These are phyloP conservation scores for Exocentrus adspersus DNA, from an alignment of 2,888 invertebrate species.

Conservation along the genomic window DNA sequence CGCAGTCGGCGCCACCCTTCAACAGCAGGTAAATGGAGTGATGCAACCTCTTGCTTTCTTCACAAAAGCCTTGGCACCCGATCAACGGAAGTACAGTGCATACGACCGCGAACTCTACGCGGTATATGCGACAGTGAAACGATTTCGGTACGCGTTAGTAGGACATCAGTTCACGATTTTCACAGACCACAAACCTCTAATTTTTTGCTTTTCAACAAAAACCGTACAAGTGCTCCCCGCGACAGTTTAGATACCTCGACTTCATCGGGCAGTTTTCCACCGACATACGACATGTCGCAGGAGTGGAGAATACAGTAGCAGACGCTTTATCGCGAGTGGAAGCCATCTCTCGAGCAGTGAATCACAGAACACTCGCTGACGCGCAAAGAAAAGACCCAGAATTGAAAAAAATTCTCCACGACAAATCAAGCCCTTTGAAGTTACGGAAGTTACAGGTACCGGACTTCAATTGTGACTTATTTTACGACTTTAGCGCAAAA, in stretches of 20 bases:
- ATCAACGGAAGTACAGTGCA: background rate
- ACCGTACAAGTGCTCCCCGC: conserved; percentile 49
- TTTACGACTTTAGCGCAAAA: background rate
- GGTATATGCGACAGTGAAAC: conserved; percentile 12
- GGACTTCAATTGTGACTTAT: conserved; percentile 6
- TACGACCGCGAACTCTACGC: conserved; percentile 16
- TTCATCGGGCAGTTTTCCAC: conserved; percentile 53
- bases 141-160: conserved; percentile 2
- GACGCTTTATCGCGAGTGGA: conserved; percentile 44
- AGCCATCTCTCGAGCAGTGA: background rate
- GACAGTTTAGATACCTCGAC: conserved; percentile 55
- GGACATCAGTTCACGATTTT: conserved; percentile 11
- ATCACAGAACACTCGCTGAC: background rate
- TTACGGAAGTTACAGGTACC: conserved; percentile 1
- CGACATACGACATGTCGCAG: conserved; percentile 52
- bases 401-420: background rate
- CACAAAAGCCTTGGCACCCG: background rate
- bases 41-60: conserved; percentile 6
- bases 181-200: conserved; percentile 44
- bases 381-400: background rate
- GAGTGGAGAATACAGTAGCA: conserved; percentile 54
- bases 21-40: background rate
- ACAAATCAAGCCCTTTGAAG: background rate
- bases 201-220: conserved; percentile 52
- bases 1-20: conserved; percentile 18